Conservation (phyloP, 2,113 vertebrate genomes). For the Alectura lathami region DNA sequence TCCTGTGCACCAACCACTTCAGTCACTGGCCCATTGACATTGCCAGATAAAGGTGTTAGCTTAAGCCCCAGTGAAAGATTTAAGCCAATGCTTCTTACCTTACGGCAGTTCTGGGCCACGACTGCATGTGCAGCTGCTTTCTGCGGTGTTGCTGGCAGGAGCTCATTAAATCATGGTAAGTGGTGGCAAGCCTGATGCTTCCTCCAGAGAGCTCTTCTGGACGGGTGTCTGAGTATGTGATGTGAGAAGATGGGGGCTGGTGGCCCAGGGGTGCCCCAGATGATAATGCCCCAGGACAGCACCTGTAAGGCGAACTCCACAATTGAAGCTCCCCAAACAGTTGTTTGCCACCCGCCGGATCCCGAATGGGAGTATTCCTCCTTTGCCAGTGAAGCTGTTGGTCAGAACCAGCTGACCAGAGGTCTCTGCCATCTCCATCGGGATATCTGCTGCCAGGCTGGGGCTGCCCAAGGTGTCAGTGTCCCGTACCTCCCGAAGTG, state of each 20-base stretch:
- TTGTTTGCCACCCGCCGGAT: fast-evolving
- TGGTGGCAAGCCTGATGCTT: background rate
- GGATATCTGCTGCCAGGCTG: background rate
- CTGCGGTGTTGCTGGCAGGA: background rate
- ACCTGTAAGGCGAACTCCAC: background rate
- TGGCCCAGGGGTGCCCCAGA: too few relatives aligned
- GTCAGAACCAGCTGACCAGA: background rate
- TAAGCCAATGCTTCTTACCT: background rate
- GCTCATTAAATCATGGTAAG: background rate
- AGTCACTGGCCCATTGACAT: background rate
- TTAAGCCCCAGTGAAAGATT: background rate
- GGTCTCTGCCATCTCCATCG: background rate
- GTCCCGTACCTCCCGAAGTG: background rate
- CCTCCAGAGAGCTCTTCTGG: background rate
- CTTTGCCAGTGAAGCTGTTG: background rate
- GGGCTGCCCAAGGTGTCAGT: background rate
- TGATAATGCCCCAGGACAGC: background rate
- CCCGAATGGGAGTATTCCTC: background rate
- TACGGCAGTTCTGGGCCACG: background rate
- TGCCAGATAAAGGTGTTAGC: background rate
- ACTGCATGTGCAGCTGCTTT: background rate
- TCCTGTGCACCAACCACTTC: background rate
- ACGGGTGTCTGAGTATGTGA: fast-evolving
- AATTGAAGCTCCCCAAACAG: background rate
- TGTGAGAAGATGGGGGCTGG: background rate